Evolutionary conservation across 2,888 invertebrate genomes (phyloP).

Genomic region (Lamellibrachia satsuma): DNA sequence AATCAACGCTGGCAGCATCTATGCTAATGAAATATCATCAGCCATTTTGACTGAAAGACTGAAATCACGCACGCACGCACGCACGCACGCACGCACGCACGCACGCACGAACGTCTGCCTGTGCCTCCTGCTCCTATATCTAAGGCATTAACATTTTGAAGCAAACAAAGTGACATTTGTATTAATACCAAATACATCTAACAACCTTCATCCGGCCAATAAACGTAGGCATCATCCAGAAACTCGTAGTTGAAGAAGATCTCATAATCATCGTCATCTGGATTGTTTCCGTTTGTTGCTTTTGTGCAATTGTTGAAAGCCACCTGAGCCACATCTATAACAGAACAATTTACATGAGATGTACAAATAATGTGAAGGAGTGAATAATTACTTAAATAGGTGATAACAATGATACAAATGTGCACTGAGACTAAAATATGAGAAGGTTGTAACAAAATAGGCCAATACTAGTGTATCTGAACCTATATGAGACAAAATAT

Average conservation of each 20-base stretch:
- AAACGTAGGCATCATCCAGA: constrained; percentile 60
- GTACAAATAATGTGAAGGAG: neutral
- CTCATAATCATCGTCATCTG: constrained; percentile 37
- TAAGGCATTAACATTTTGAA: no score
- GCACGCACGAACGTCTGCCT: neutral
- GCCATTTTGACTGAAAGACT: neutral
- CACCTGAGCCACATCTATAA: constrained; percentile 37
- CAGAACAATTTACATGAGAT: neutral
- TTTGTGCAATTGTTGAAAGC: constrained; percentile 38
- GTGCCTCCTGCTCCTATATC: no score
- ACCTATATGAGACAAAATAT: no score
- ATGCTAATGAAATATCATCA: no score
- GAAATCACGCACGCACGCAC: constrained; percentile 64
- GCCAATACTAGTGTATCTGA: no score
- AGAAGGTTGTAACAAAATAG: no score
- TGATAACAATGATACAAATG: no score
- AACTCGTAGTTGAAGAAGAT: constrained; percentile 60
- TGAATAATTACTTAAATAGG: no score
- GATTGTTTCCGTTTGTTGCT: constrained; percentile 14
- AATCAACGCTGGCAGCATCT: neutral
- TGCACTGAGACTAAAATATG: no score
- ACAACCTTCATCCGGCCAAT: constrained; percentile 1
- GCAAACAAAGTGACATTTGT: no score
- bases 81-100: constrained; percentile 68
- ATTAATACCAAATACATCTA: neutral